Base-by-base conservation (phyloP, 2,113 vertebrate species). In the Oreocharis arfaki region DNA sequence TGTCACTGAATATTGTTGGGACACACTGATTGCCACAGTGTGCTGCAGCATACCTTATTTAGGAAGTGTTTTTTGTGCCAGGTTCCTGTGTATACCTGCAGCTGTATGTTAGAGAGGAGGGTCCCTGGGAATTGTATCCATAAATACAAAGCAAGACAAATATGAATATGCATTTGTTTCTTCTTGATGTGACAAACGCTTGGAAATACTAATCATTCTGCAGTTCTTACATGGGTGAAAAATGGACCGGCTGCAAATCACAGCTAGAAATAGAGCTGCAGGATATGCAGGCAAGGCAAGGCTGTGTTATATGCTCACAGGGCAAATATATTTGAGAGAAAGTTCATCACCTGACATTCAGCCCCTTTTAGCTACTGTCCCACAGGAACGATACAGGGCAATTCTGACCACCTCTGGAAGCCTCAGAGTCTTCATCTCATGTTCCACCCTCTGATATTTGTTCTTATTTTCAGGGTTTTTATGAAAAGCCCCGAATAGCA, bases 261-360 rank as follows among this genome's bases (percentile, higher is more conserved):
- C 49, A 79, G 37, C 30, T 92, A 53, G 81, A 76, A 95, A 83
- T 18, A 75, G 37, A 85, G 32, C 57, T 93, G 59, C 46, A 65
- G 76, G 50, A 18, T 33, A 23, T 26, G 26, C 46, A 81, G 37
- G 30, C 20, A 27, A 55, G 11, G 27, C 56, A 87, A 67, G 33
- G 46, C 23, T 8, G 3, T 68, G 64, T 50, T 88, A 39, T 22
- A 35, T 42, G 56, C 11, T 60, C 16, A 52, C 23, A 6, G 33
- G 67, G 78, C 21, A 80, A 73, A 69, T 83, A 44, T 10, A 49
- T 87, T 60, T 52, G 63, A 52, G 41, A 61, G 59, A 68, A 92
- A 70, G 35, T 55, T 93, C 46, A 30, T 30, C 35, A 61, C 23
- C 52, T 0, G 0, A 32, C 17, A 33, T 46, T 69, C 65, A 91